phyloP scores from a whole-genome alignment of 2,113 vertebrate species.

The Bufo bufo region DNA sequence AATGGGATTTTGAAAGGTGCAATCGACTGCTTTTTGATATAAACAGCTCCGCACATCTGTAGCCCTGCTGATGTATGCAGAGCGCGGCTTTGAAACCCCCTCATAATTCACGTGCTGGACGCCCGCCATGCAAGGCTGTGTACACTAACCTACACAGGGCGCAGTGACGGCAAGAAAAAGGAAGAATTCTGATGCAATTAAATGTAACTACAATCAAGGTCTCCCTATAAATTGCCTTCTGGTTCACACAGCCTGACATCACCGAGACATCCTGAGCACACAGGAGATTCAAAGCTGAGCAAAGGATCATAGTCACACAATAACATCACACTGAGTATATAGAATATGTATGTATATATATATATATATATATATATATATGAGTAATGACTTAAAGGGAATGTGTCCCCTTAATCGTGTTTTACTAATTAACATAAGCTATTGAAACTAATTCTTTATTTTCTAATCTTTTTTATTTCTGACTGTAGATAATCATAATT shows the following conservation, averaged over 20 bases:
- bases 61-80: slow-evolving; percentile 58
- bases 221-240: not conserved
- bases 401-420: too few relatives aligned
- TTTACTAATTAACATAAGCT: too few relatives aligned
- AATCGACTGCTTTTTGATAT: slow-evolving; percentile 66
- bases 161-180: slow-evolving; percentile 4
- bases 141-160: not conserved
- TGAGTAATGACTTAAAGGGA: too few relatives aligned
- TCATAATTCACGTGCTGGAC: slow-evolving; percentile 38
- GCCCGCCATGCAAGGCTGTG: not conserved
- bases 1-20: slow-evolving; percentile 60
- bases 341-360: too few relatives aligned
- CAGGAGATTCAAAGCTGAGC: not conserved
- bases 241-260: not conserved
- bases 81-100: slow-evolving; percentile 55
- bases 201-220: not conserved
- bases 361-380: too few relatives aligned
- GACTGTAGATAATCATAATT: too few relatives aligned
- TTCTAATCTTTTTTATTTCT: too few relatives aligned
- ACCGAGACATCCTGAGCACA: not conserved
- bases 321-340: too few relatives aligned
- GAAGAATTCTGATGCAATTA: not conserved
- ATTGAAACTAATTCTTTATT: too few relatives aligned
- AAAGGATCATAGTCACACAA: not conserved
- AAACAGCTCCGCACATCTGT: slow-evolving; percentile 58